Base-by-base conservation (phyloP, 1,140 invertebrate genomes). In the Drosophila repleta region DNA sequence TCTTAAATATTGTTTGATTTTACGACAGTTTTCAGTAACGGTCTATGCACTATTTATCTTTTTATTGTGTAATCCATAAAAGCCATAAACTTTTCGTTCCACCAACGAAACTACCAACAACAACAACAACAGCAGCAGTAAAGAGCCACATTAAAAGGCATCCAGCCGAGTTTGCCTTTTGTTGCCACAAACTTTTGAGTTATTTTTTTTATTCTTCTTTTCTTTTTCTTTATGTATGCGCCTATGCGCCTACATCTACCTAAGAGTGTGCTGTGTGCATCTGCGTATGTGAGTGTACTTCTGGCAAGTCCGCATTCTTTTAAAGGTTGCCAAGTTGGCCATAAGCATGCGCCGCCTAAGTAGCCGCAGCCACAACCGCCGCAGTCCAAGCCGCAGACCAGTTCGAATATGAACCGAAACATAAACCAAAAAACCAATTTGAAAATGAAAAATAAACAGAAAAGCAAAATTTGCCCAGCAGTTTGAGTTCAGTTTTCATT, bases 301-400 rank as follows among this genome's bases (percentile, higher is more conserved):
- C 80, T 84, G 81, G 80, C 76, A 85, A 85, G 81, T 85, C 81
- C 81, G 81, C 81, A 85, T 85, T 85, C 81, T 85, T 85, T 85
- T 77, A 85, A 85, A 85, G 81, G 81, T 85, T 85, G 81, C 82
- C 77, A 82, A 78, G 52, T 82, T 82, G 78, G 78, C 73, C 78
- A 61, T 13, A 35, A 35, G 32, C 56, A 67, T 62, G 52, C 58
- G 51, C 57, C 66, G 41, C 57, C 18, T 56, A 63, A 76, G 56
- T 20, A 52, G 51, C 71, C 51, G 61, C 63, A 74, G 43, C 62
- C 52, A 49, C 51, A 65, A 56, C 57, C 55, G 43, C 65, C 52
- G 53, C 49, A 65, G 60, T 53, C 55, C 48, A 26, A 51, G 74
- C 37, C 35, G 3, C 32, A 56, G 75, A 83, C 79, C 80, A 79